Evolutionary conservation across 2,888 invertebrate species (phyloP).

Genomic region (Tipula lateralis): DNA sequence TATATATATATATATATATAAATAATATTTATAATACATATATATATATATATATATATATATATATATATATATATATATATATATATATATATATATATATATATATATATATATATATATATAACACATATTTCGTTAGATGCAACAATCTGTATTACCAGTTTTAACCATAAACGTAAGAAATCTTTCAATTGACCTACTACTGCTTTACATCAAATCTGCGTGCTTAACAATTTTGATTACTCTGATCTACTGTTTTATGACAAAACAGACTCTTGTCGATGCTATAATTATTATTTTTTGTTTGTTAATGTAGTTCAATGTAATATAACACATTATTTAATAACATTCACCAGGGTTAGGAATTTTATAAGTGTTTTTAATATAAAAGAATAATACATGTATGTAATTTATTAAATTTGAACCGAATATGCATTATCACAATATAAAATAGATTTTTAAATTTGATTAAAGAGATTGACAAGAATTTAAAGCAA

Average conservation of each 20-base stretch:
- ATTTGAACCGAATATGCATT: not conserved
- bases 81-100: too few species aligned
- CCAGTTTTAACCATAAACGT: not conserved
- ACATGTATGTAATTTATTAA: not conserved
- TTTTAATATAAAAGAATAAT: not conserved
- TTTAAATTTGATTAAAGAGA: not conserved
- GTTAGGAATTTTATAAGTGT: not conserved
- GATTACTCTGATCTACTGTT: not conserved
- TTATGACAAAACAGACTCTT: not conserved
- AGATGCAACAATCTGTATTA: not conserved
- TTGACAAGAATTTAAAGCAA: not conserved
- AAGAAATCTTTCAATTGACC: not conserved
- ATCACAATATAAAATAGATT: not conserved
- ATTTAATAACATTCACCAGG: not conserved
- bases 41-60: too few species aligned
- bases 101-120: too few species aligned
- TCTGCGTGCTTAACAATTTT: not conserved
- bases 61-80: too few species aligned
- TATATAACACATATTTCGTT: too few species aligned
- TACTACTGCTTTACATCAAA: not conserved
- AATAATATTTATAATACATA: too few species aligned
- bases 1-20: too few species aligned
- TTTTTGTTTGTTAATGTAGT: not conserved
- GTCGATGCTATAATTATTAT: not conserved
- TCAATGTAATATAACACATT: not conserved